Base-by-base conservation (phyloP, 2,888 invertebrate genomes). In the Leptarthrus brevirostris region DNA sequence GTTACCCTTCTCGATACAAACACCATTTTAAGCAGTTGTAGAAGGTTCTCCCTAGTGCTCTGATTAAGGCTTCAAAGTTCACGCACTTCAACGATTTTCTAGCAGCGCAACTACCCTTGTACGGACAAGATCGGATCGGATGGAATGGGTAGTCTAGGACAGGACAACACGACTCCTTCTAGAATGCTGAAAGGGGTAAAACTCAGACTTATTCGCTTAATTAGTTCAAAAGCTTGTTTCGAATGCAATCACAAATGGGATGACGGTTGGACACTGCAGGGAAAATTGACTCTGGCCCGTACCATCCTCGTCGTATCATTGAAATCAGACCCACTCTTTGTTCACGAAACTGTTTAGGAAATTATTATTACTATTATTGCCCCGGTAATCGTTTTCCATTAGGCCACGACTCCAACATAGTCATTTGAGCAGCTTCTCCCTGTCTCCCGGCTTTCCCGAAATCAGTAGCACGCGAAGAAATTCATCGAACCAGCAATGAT, bases 331-430 rank as follows among this genome's bases (percentile, higher is more conserved):
- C n/a, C 1, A 20, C 24, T 44, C 44, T 64, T 64, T 64, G 64
- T 64, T 14, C 64, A 4, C 14, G 5, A 10, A 18, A 18, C 61
- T 40, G 40, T 40, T 61, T 26, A 14, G 44, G 47, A 64, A 44
- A 44, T 64, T 64, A 64, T 64, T 64, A 64, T 47, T 64, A 64
- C 64, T 64, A 64, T 64, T 47, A 64, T n/a, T n/a, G n/a, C n/a
- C n/a, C 36, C 20, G 47, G 44, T 44, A 44, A 44, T 64, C 64
- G 64, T 16, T 47, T 16, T n/a, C 47, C 64, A 64, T 64, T 64
- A 24, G 44, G 14, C 12, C 8, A 24, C 24, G 36, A 64, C 22
- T 64, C 36, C 44, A 36, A 10, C 3, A 30, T 30, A 44, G 20
- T 36, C 36, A 40, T 47, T 64, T 24, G 47, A 26, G 24, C 20